These are phyloP conservation scores for Diarsia rubi DNA, from an alignment of 2,888 invertebrate genomes.

Conservation along the genomic window DNA sequence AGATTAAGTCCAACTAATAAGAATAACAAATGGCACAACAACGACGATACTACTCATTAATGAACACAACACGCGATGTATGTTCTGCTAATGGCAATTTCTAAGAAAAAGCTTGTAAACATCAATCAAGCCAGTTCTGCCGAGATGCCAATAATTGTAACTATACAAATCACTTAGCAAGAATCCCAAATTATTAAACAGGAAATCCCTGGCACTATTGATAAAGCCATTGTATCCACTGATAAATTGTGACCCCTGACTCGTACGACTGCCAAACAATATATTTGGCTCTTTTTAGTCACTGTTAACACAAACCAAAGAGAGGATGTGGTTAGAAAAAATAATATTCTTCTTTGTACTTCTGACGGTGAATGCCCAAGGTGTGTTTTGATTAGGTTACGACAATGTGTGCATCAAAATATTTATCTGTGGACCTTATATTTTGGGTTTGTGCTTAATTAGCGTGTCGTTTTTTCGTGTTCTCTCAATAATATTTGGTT, in stretches of 20 bases:
- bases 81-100: background rate
- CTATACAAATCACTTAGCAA: conserved; percentile 8
- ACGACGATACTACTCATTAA: background rate
- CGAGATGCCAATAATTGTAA: conserved; percentile 1
- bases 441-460: conserved; percentile 19
- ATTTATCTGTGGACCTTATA: conserved; percentile 6
- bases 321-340: conserved; percentile 52
- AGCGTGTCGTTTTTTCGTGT: conserved; percentile 12
- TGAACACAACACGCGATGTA: background rate
- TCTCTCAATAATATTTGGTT: conserved; percentile 51
- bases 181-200: conserved; percentile 28
- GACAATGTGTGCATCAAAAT: conserved; percentile 14
- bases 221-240: conserved; percentile 46
- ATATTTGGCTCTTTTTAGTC: conserved; percentile 46
- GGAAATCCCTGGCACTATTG: conserved; percentile 48
- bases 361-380: conserved; percentile 41
- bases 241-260: conserved; percentile 62
- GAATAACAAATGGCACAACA: background rate
- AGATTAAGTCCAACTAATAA: background rate
- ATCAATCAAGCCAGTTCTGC: background rate
- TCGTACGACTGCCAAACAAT: conserved; percentile 33
- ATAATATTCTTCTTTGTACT: conserved; percentile 38
- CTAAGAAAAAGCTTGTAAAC: conserved; percentile 9
- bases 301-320: conserved; percentile 6
- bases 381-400: conserved; percentile 38